phyloP scores from a whole-genome alignment of 2,797 vertebrate genomes.

The Decapterus maruadsi region DNA sequence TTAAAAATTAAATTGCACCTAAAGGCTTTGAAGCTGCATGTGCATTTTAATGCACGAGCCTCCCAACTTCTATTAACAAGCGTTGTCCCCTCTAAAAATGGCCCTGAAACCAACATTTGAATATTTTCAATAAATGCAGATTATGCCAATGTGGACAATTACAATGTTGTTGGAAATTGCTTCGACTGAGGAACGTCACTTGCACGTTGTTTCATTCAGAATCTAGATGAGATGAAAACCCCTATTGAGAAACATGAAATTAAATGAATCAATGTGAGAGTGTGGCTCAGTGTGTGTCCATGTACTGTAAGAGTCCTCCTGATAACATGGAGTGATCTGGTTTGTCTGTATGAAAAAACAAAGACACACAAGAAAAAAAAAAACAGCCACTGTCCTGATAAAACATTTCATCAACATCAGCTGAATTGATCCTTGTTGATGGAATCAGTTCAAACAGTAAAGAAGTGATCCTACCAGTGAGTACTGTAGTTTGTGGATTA shows the following conservation, averaged over 20 bases:
- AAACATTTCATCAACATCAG: neutral
- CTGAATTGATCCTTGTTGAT: neutral
- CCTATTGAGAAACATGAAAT: neutral
- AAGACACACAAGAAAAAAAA: too few relatives aligned
- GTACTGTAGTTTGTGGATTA: neutral
- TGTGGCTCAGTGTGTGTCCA: neutral
- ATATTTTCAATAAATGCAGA: constrained; percentile 49
- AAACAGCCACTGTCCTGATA: neutral
- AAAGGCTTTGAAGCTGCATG: constrained; percentile 77
- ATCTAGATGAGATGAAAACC: neutral
- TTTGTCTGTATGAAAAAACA: neutral
- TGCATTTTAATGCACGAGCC: constrained; percentile 76
- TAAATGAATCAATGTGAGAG: neutral
- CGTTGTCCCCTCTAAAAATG: constrained; percentile 38
- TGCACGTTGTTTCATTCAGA: constrained; percentile 7
- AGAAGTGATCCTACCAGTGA: neutral
- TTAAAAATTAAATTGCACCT: constrained; percentile 84
- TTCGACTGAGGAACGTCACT: constrained; percentile 2
- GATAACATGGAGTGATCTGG: neutral
- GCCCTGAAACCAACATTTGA: constrained; percentile 54
- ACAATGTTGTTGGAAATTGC: constrained; percentile 18
- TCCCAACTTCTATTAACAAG: constrained; percentile 64
- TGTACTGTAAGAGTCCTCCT: neutral
- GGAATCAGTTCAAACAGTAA: neutral
- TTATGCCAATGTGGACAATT: constrained; percentile 24